Evolutionary conservation across 2,888 invertebrate species (phyloP), one percentile per base, ranked within the genome.

Genomic region (Heliconius charithonia): DNA sequence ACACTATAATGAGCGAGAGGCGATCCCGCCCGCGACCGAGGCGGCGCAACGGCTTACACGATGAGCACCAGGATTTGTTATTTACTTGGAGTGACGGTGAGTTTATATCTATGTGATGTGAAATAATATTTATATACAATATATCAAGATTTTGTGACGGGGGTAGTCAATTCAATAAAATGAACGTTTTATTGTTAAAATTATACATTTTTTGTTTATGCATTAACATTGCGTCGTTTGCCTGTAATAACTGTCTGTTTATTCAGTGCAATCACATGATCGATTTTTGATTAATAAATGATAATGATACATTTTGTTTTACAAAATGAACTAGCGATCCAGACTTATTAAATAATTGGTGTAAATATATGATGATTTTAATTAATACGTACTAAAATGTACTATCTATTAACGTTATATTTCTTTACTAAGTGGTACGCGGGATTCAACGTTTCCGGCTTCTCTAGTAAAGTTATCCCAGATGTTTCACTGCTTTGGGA

Each of bases 81-180:
- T 88, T 91, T 75, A 89, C 91, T 81, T 95, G 95, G 94, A 92
- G 89, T 80, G 89, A 93, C 85, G 95, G 94, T 94, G 88, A 94
- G 94, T 88, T 79, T 69, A 25, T 69, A 25, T 69, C 41, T 69
- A n/a, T n/a, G n/a, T n/a, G n/a, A 41, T 45, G 41, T 41, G 25
- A 45, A 37, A 10, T 67, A 37, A 27, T 25, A 25, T n/a, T n/a
- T 3, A n/a, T 13, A 25, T 7, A 67, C n/a, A 41, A 41, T 41
- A n/a, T 25, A 25, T 45, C 7, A 69, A 25, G 25, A 6, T 9
- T 67, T 67, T 69, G 13, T 12, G n/a, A 37, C 32, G 32, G 32
- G 32, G 32, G 32, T 37, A 37, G 56, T 59, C 56, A 10, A 59
- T n/a, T 3, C n/a, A 59, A 59, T 59, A 59, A n/a, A 10, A 59